Evolutionary conservation across 1,140 invertebrate genomes (phyloP), one percentile per base, ranked within the genome.

Genomic region (Eriocheir sinensis): DNA sequence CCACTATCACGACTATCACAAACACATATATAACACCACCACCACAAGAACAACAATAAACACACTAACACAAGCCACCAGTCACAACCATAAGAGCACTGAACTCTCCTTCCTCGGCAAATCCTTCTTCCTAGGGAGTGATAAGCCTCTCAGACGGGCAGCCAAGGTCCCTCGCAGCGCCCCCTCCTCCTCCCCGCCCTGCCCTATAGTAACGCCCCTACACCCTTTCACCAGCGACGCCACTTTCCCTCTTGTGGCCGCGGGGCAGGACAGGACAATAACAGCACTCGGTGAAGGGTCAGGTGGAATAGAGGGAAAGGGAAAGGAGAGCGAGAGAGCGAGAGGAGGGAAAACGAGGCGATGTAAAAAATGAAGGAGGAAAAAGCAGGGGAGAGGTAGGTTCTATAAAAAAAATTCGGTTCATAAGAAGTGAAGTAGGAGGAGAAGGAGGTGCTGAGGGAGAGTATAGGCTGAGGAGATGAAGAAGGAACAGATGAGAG

Each of bases 211-310:
- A 12, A 0, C 60, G 44, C 21, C 60, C 60, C 21, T 17, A 21
- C 27, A 72, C 21, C 60, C 60, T 72, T 72, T n/a, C 60, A 72
- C 60, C 60, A 72, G 21, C 60, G 9, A 72, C n/a, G 60, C n/a
- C 60, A 72, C 60, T 72, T 72, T 72, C 60, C 60, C 60, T 72
- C 60, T 72, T 48, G 60, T 72, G 21, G 60, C 60, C 60, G 60
- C 21, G 27, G 60, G 60, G 60, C 60, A 72, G 27, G 60, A 21
- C 12, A 72, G 60, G 60, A 72, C 60, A 72, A 72, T 72, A 72
- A 72, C 60, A 72, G 21, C 9, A n/a, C 60, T 12, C 21, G 6
- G 1, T n/a, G 27, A 15, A 48, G 44, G 44, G 4, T 48, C 44
- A 48, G 4, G 12, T 15, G 60, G 60, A 72, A 15, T 15, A n/a